A percentile compares a stretch with the other conserved stretches of the same genome.
Conservation (phyloP, 2,888 invertebrate genomes). For the Eristalis pertinax region DNA sequence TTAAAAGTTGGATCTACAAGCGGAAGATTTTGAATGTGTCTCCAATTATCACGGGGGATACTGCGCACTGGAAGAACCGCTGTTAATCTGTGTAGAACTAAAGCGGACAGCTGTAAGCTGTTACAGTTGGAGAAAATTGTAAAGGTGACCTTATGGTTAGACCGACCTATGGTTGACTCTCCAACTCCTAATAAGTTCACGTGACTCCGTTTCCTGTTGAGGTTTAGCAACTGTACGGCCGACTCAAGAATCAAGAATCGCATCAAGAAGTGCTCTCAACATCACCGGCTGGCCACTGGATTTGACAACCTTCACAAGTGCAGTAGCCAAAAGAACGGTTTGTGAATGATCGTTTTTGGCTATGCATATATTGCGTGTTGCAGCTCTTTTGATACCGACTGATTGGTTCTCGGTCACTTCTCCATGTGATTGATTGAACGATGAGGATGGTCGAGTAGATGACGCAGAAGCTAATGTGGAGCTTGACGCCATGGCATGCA, state of each 20-base stretch:
- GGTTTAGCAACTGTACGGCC: background rate
- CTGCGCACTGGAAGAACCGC: slow-evolving; percentile 4
- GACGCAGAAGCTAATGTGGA: no score
- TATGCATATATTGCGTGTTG: background rate
- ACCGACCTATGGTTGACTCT: no score
- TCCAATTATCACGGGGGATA: no score
- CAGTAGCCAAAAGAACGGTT: slow-evolving; percentile 29
- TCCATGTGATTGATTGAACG: no score
- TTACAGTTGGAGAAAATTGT: no score
- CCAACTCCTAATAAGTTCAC: no score
- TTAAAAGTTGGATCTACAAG: background rate
- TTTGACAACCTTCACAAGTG: background rate
- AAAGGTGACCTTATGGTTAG: no score
- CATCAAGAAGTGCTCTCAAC: background rate
- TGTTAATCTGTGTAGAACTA: background rate
- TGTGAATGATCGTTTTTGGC: slow-evolving; percentile 5
- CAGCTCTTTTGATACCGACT: background rate
- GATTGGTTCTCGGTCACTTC: no score
- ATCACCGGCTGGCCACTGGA: background rate
- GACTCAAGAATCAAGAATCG: background rate
- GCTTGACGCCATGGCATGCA: no score
- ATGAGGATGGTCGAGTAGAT: no score
- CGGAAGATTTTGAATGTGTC: background rate
- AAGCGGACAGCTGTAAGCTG: no score
- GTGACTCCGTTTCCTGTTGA: no score